Evolutionary conservation across 2,888 invertebrate species (phyloP), one percentile per base, ranked within the genome.

Genomic region (Cephus runcator): DNA sequence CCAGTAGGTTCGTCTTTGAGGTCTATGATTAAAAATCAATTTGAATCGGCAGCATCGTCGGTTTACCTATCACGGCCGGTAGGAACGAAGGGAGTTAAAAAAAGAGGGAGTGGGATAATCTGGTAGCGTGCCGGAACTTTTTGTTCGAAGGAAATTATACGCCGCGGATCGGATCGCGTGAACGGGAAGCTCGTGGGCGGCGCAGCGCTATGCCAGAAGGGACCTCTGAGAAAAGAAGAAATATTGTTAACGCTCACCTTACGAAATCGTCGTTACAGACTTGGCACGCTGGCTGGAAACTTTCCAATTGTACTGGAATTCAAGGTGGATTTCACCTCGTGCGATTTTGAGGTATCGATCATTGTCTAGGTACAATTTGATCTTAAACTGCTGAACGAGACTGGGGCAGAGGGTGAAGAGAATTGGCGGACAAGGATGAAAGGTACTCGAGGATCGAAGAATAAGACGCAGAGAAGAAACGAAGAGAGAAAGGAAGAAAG

Each of bases 161-260:
- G 35, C 76, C 78, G 79, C 79, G 78, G 79, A 81, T 83, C 73
- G 80, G 77, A 81, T 84, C 80, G 82, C 83, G 80, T 79, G 85
- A 84, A 81, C 75, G 34, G 71, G 79, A 78, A 80, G 77, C 77
- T 76, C 76, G 79, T 78, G 73, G 71, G 75, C 75, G 71, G 77
- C 74, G 78, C 75, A 76, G 23, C 23, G 56, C 40, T 40, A 40
- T 23, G 35, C 71, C 40, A 33, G 73, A 33, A n/a, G 30, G n/a
- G 34, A 33, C 23, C 71, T 76, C 71, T 34, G 15, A 34, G 69
- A 6, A 56, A 73, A 34, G 30, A 34, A 74, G 73, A 75, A 34
- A 77, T 73, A 75, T 71, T 34, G 71, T 71, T 71, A 31, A 71
- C 71, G 71, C 23, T 31, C 34, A 12, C 71, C 71, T 71, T 71